Conservation (phyloP, 2,888 invertebrate species). For the Limnephilus auricula region DNA sequence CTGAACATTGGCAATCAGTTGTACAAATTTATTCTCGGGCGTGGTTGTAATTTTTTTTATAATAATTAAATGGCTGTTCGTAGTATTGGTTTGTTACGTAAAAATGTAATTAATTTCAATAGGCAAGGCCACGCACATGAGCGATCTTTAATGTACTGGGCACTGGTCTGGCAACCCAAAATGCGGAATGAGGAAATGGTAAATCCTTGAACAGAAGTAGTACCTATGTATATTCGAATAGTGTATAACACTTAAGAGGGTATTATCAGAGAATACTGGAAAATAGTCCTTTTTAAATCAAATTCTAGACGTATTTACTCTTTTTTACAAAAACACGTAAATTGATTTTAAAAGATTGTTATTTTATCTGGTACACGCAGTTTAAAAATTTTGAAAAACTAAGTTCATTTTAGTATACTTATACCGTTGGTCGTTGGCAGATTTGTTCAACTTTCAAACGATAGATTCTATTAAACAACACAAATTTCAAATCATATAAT, state of each 20-base stretch:
- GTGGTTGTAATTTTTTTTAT: not conserved
- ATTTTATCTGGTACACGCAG: no score
- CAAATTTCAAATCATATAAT: no score
- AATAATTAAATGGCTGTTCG: not conserved
- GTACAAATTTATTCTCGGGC: not conserved
- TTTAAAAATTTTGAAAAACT: no score
- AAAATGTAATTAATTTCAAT: conserved; percentile 16
- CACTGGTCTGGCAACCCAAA: not conserved
- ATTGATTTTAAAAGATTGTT: no score
- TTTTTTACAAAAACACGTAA: no score
- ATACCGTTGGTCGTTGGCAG: no score
- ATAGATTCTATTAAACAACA: no score
- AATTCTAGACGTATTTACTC: no score
- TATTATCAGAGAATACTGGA: no score
- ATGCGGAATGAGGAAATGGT: conserved; percentile 37
- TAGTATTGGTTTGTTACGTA: not conserved
- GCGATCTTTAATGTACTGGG: not conserved
- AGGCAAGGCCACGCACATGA: conserved; percentile 17
- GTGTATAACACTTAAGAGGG: not conserved
- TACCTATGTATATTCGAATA: not conserved
- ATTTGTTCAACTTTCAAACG: no score
- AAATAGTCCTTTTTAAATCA: no score
- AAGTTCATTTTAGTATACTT: no score
- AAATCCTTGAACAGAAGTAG: conserved; percentile 31
- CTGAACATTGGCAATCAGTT: not conserved